Evolutionary conservation across 2,113 vertebrate species (phyloP).

Genomic region (Butastur rufipennis): DNA sequence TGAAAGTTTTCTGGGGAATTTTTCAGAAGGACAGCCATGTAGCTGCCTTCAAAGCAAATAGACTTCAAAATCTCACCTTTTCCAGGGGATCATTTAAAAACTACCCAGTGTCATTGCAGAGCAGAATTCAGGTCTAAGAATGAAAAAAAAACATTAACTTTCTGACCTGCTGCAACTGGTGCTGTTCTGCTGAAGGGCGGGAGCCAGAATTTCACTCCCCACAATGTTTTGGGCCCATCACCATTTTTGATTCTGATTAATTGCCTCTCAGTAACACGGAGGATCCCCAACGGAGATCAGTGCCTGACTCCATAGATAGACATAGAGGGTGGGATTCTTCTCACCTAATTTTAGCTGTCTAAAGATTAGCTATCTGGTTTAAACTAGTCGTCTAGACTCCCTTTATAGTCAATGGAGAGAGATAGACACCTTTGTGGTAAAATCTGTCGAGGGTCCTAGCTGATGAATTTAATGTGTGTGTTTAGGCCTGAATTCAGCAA

Average conservation of each 20-base stretch:
- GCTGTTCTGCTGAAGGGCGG: not conserved
- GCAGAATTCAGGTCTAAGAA: not conserved
- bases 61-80: not conserved
- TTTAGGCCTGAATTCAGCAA: constrained; percentile 35
- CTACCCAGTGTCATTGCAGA: not conserved
- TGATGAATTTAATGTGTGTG: constrained; percentile 40
- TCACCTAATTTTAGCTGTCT: constrained; percentile 12
- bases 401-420: not conserved
- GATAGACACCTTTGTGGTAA: constrained; percentile 19
- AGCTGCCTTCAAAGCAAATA: not conserved
- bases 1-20: not conserved
- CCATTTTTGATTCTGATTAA: not conserved
- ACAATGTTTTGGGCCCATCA: not conserved
- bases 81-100: not conserved
- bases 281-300: not conserved
- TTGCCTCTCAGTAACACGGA: not conserved
- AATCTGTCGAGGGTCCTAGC: not conserved
- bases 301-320: not conserved
- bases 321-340: not conserved
- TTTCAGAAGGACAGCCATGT: not conserved
- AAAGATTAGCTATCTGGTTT: constrained; percentile 37
- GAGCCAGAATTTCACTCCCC: not conserved
- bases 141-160: not conserved
- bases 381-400: not conserved
- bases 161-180: not conserved